Evolutionary conservation across 2,888 invertebrate species (phyloP), one percentile per base, ranked within the genome.

Genomic region (Pardosa pseudoannulata): DNA sequence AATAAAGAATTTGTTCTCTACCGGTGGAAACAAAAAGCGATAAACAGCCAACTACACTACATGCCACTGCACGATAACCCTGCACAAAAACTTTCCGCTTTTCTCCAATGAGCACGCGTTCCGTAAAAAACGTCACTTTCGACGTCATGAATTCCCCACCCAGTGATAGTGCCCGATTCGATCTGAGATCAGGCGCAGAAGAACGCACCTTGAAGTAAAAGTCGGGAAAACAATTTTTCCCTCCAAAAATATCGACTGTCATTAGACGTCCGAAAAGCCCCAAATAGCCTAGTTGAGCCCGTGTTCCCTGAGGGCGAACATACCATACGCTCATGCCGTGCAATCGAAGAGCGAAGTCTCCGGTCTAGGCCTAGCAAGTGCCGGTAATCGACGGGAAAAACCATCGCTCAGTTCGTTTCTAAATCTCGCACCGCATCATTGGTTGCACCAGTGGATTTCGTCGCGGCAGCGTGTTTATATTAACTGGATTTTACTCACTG

Each of bases 111-210:
- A 62, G 23, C n/a, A 65, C 6, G 6, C 1, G 11, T 16, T 5
- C 9, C 36, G 28, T 1, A 6, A 9, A 23, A 16, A 31, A 81
- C 81, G 81, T 81, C 74, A 74, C 29, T 67, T 32, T 0, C 23
- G 19, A 68, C 81, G 74, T 81, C 81, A 74, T 74, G 7, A 80
- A 32, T 65, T 67, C 41, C 80, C 80, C 80, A 67, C 80, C 80
- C 80, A 80, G 16, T 32, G 46, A 67, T 31, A 65, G 72, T 56
- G 23, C 73, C 28, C 46, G 71, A 50, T 72, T 80, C 73, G 80
- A 73, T 80, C 73, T 36, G 64, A 73, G 73, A 80, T 67, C 50
- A 50, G 41, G 65, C 50, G 65, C 67, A 80, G 80, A 65, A 39
- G 79, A 65, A 28, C 72, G 80, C 19, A 36, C 56, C 39, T 68